Conservation (phyloP, 35 echinoderm and acorn worm genomes). For the Holothuria glaberrima region DNA sequence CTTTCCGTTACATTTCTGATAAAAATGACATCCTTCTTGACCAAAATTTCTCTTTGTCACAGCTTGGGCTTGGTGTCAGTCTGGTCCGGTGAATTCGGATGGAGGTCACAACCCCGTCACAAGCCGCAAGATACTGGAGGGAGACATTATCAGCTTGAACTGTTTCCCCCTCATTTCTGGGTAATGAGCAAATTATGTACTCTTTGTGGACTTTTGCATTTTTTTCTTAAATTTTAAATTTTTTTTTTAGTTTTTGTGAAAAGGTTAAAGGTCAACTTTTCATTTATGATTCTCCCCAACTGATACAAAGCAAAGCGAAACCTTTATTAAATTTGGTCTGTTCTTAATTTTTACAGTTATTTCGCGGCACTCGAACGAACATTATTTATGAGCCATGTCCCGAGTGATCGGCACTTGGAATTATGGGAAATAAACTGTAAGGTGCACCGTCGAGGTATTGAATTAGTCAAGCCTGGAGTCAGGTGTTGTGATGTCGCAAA, state of each 20-base stretch:
- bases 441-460: slow-evolving; percentile 63
- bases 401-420: slow-evolving; percentile 54
- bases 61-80: slow-evolving; percentile 63
- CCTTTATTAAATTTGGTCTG: not conserved
- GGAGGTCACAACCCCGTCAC: slow-evolving; percentile 51
- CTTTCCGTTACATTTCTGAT: too few species aligned
- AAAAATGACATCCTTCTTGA: too few species aligned
- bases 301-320: too few species aligned
- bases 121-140: slow-evolving; percentile 19
- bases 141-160: slow-evolving; percentile 44
- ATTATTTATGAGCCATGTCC: slow-evolving; percentile 56
- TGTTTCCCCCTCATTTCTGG: slow-evolving; percentile 65
- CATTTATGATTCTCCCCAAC: too few species aligned
- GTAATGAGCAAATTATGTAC: not conserved
- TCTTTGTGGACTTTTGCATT: not conserved
- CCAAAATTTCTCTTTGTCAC: not conserved
- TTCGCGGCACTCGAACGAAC: slow-evolving; percentile 73
- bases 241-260: not conserved
- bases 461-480: slow-evolving; percentile 68
- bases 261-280: not conserved
- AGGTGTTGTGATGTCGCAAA: slow-evolving; percentile 63
- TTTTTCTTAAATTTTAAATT: not conserved
- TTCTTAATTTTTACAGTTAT: slow-evolving; percentile 34
- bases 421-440: slow-evolving; percentile 68
- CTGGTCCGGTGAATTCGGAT: slow-evolving; percentile 44